Evolutionary conservation across 37 sponge, comb jelly and placozoan genomes (phyloP).

Genomic region (Lycopodina hypogea): DNA sequence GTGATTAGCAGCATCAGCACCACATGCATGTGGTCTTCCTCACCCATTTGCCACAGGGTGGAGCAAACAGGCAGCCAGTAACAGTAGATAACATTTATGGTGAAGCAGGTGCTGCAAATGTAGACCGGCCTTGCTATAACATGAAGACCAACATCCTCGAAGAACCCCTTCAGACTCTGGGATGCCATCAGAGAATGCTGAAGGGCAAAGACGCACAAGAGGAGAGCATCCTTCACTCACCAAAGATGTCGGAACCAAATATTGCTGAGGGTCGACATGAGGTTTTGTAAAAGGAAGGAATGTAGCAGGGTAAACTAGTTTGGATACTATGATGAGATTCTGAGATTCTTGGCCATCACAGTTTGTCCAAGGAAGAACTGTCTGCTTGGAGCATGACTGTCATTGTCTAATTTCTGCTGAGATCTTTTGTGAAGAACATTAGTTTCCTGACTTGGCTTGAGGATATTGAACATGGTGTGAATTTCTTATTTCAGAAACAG

Average conservation of each 20-base stretch:
- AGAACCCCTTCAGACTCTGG: constrained; percentile 2
- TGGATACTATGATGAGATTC: constrained; percentile 10
- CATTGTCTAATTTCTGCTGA: no score
- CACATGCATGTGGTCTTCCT: neutral
- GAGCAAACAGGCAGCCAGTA: constrained; percentile 38
- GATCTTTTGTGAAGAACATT: no score
- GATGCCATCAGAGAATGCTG: constrained; percentile 52
- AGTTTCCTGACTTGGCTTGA: no score
- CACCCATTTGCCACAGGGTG: constrained; percentile 33
- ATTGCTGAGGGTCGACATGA: no score
- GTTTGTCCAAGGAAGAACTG: no score
- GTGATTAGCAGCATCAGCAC: constrained; percentile 13
- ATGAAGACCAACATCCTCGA: constrained; percentile 6
- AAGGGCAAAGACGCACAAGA: constrained; percentile 39
- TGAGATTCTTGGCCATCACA: no score
- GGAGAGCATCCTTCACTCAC: constrained; percentile 12
- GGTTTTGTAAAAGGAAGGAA: constrained; percentile 24
- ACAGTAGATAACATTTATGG: constrained; percentile 34
- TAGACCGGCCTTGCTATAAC: constrained; percentile 40
- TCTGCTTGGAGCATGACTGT: no score
- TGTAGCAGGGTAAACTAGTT: constrained; percentile 36
- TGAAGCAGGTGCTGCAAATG: constrained; percentile 36
- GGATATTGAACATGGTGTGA: no score
- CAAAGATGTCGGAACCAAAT: no score
- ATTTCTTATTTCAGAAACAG: no score